Conservation (phyloP, 2,888 invertebrate genomes). For the Chouioia cunea region DNA sequence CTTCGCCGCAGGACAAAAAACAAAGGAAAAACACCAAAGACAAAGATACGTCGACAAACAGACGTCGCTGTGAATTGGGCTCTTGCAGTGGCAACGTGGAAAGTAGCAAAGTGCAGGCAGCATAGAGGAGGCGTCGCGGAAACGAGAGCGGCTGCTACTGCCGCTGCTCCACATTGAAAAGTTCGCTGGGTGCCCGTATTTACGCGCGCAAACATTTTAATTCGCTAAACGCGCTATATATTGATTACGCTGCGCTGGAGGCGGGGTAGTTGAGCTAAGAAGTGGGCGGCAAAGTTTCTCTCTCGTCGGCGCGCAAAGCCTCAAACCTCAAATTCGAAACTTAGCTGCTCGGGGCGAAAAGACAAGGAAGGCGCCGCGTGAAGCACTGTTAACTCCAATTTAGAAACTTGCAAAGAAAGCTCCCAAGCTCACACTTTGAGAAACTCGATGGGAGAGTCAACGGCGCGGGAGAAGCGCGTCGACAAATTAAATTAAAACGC, state of each 20-base stretch:
- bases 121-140: slow-evolving; percentile 17
- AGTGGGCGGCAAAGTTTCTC: no score
- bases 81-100: no score
- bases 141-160: not conserved
- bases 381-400: slow-evolving; percentile 46
- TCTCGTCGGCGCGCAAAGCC: slow-evolving; percentile 2
- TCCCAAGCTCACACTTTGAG: no score
- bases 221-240: slow-evolving; percentile 1
- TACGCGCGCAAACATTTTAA: slow-evolving; percentile 13
- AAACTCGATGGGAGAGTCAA: no score
- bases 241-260: not conserved
- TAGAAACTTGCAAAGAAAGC: slow-evolving; percentile 21
- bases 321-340: slow-evolving; percentile 44
- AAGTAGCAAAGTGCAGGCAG: slow-evolving; percentile 14
- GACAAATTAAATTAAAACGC: no score
- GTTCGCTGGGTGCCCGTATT: no score
- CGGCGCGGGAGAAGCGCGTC: no score
- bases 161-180: no score
- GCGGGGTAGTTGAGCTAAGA: not conserved
- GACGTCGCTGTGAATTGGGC: no score
- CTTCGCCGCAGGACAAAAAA: no score
- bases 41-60: no score
- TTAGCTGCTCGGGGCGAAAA: slow-evolving; percentile 5
- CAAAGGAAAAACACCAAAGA: no score
- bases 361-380: slow-evolving; percentile 28